Evolutionary conservation across 1,140 invertebrate genomes (phyloP).

Genomic region (Cyphomyrmex costatus): DNA sequence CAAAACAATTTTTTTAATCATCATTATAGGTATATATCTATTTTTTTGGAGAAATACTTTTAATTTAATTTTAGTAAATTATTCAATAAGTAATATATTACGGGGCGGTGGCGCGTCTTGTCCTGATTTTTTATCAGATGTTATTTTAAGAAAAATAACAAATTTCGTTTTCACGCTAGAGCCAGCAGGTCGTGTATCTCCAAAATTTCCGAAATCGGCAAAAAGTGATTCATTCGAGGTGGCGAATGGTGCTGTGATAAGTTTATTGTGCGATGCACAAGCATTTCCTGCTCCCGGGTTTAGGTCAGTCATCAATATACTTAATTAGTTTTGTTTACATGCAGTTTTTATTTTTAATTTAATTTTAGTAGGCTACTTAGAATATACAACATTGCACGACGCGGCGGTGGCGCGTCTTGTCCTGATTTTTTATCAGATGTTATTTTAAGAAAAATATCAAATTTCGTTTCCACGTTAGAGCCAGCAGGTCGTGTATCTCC

Average conservation of each 20-base stretch:
- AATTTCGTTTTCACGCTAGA: conserved; percentile 82
- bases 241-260: conserved; percentile 73
- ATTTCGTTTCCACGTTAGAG: conserved; percentile 82
- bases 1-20: no score
- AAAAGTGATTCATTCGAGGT: conserved; percentile 81
- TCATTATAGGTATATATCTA: no score
- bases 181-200: conserved; percentile 88
- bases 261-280: conserved; percentile 90
- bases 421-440: background rate
- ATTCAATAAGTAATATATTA: conserved; percentile 6
- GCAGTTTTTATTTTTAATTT: background rate
- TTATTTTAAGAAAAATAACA: conserved; percentile 15
- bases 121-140: background rate
- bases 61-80: background rate
- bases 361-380: background rate
- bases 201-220: conserved; percentile 87
- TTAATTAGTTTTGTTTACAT: background rate
- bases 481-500: conserved; percentile 89
- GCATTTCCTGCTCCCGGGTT: conserved; percentile 87
- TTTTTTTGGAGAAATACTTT: background rate
- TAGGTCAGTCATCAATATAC: conserved; percentile 72
- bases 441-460: conserved; percentile 17
- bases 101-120: conserved; percentile 61
- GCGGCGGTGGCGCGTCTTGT: conserved; percentile 63
- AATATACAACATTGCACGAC: conserved; percentile 14